Evolutionary conservation across 2,113 vertebrate species (phyloP).

Genomic region (Gavialis gangeticus): DNA sequence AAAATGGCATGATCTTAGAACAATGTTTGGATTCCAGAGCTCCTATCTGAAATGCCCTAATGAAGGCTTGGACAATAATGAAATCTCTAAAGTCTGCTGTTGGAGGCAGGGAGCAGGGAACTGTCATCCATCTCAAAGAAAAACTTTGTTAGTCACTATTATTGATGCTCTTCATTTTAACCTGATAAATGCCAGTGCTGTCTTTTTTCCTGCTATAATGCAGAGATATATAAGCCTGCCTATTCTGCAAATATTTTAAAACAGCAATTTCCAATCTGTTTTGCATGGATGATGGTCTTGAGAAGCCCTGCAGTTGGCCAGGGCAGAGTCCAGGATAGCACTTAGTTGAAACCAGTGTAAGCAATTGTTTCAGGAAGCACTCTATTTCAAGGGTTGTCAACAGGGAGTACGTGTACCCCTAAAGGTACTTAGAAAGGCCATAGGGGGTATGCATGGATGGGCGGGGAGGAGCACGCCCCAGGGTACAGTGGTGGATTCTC

Average conservation of each 20-base stretch:
- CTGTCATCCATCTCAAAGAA: background rate
- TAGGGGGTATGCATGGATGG: no score
- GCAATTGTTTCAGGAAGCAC: background rate
- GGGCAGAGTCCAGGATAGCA: background rate
- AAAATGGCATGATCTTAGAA: no score
- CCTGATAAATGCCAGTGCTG: conserved; percentile 11
- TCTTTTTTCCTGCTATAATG: conserved; percentile 16
- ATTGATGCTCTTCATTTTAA: background rate
- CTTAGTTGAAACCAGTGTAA: accelerated
- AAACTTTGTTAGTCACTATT: background rate
- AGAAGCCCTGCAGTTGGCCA: background rate
- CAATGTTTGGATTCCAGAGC: no score
- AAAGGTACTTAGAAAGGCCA: no score
- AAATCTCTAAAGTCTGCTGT: background rate
- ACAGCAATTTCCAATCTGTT: background rate
- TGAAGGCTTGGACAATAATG: no score
- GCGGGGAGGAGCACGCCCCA: no score
- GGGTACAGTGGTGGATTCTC: no score
- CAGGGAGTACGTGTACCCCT: no score
- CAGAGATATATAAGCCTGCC: background rate
- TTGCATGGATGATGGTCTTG: background rate
- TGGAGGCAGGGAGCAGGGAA: background rate
- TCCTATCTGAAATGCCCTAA: no score
- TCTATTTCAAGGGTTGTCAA: no score
- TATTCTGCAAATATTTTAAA: background rate